Evolutionary conservation across 2,797 vertebrate species (phyloP), one percentile per base, ranked within the genome.

Genomic region (Myioborus melanocephalus): DNA sequence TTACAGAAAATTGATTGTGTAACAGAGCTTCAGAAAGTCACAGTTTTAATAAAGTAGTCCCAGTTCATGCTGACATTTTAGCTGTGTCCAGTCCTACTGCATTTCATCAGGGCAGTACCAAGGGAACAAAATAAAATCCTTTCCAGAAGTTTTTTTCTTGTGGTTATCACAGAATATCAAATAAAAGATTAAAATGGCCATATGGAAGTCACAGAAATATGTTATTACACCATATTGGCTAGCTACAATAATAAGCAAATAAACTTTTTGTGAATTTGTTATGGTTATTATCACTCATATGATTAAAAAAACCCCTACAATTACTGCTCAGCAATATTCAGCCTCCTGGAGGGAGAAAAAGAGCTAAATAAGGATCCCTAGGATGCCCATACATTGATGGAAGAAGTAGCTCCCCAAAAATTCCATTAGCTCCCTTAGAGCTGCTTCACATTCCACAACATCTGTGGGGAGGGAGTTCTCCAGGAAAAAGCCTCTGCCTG

Each of bases 241-340:
- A 50, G 16, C 34, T 69, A 84, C 4, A 84, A 24, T n/a, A 88
- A 89, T 27, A 79, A 55, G 46, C n/a, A 90, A 68, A 76, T 13
- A 10, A 72, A 60, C 2, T 46, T 56, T 44, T 49, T 52, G 34
- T 47, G 65, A 82, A 57, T 27, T 27, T 44, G 6, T 72, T 90
- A 18, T 8, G 12, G 6, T 65, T 89, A 56, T 47, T 81, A 24
- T 39, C 71, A 46, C 8, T 61, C 3, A n/a, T 27, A 39, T 0
- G 1, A 85, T 46, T 6, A 8, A 32, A 90, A 60, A n/a, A 0
- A 0, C 1, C 2, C 11, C 23, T 39, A 8, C 14, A 70, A 5
- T 50, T 79, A 20, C 7, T 65, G 18, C 10, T 79, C 3, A 46
- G 64, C 35, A 47, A 52, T 69, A 64, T 59, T 59, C 53, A 66